phyloP scores from a whole-genome alignment of 2,888 invertebrate species.

The Acheta domesticus region DNA sequence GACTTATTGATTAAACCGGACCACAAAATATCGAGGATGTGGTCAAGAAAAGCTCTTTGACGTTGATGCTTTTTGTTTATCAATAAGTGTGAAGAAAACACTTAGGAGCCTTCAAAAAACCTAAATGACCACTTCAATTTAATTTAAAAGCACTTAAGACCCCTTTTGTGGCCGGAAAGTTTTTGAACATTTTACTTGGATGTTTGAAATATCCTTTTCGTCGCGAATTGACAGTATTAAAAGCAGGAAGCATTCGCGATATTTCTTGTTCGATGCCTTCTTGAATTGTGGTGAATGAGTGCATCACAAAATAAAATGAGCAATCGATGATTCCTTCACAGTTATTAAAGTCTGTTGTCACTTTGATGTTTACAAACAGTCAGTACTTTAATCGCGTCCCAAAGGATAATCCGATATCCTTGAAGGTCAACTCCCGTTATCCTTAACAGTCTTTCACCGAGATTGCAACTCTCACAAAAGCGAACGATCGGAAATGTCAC shows the following conservation, averaged over 20 bases:
- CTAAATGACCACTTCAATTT: neutral
- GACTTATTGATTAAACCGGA: constrained; percentile 20
- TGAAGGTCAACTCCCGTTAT: neutral
- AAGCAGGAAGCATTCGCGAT: constrained; percentile 41
- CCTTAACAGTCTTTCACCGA: neutral
- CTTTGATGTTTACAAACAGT: neutral
- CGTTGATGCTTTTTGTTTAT: neutral
- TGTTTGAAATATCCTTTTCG: constrained; percentile 88
- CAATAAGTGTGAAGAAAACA: neutral
- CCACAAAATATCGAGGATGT: neutral
- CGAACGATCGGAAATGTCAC: neutral
- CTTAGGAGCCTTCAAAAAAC: neutral
- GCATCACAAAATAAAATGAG: constrained; percentile 40
- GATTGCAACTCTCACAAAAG: neutral
- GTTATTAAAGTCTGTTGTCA: neutral
- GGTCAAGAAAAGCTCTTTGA: neutral
- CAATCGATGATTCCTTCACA: neutral
- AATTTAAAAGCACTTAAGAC: neutral
- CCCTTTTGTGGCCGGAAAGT: constrained; percentile 45
- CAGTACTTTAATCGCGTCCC: neutral
- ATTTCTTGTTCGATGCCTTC: constrained; percentile 42
- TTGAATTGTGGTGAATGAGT: constrained; percentile 38
- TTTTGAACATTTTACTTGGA: constrained; percentile 83
- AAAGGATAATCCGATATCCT: neutral
- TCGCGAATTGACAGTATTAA: constrained; percentile 64